Evolutionary conservation across 2,888 invertebrate genomes (phyloP), one percentile per base, ranked within the genome.

Genomic region (Heteropelma amictum): DNA sequence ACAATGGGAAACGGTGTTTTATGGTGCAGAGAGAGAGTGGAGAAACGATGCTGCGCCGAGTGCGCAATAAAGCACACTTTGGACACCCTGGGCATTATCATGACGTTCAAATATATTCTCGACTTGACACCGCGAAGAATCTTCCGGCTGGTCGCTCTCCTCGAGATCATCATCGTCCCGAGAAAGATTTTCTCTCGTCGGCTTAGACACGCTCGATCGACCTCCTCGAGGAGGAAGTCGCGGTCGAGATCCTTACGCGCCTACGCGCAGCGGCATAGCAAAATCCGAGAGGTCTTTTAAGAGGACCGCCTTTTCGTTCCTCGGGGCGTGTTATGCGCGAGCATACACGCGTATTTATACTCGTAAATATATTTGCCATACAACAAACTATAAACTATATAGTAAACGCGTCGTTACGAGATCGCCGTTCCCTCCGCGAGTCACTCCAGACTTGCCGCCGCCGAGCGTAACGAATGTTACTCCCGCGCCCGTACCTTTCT

Each of bases 181-280:
- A 38, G 35, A 58, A 45, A 49, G 49, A 21, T 47, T 58, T 30
- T 26, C n/a, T n/a, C 49, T 49, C 56, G 40, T 45, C 42, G 56
- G 56, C 61, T 71, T 56, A 56, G 67, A 67, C 63, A 75, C 71
- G 67, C 61, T 58, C 71, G 61, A 71, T 60, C 65, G 64, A 70
- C 69, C 70, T 74, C 65, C 64, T 60, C 64, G 60, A 70, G 64
- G 54, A 67, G 67, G 61, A n/a, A n/a, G n/a, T n/a, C n/a, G 70
- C 49, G 38, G 54, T 58, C 71, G 71, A 42, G 69, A 68, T 75
- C 71, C 71, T 71, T 71, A 71, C 61, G 75, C 75, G 70, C 75
- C 75, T 71, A 71, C 67, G 71, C 65, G 65, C 65, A 49, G n/a
- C 49, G 8, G 23, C 60, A 38, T 42, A 8, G n/a, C n/a, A n/a